Evolutionary conservation across 1,140 invertebrate species (phyloP), one percentile per base, ranked within the genome.

Genomic region (Druon quercuslanigerum): DNA sequence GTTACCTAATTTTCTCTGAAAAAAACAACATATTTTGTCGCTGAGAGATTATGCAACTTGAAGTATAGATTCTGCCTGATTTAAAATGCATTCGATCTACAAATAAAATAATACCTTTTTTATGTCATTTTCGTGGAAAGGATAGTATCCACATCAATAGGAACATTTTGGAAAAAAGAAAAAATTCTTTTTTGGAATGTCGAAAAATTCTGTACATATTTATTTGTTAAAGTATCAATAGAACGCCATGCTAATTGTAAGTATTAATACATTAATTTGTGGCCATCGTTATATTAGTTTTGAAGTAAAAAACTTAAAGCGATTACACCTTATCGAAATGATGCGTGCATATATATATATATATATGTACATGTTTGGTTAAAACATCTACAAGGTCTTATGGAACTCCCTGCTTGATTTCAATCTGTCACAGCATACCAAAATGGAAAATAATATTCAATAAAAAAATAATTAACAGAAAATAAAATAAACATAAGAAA

Each of bases 401-500:
- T 20, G 9, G 13, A 20, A 56, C 16, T 17, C 54, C 1, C 20
- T 56, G 17, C 20, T 56, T 19, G 20, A 19, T 56, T 19, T 56
- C 20, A 8, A 17, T 17, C 12, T 20, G 54, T 56, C 20, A 19
- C 20, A 17, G 7, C n/a, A 56, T 11, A 56, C 20, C 17, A 56
- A 11, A 19, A 16, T 11, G 66, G 20, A 71, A 60, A 51, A 54
- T 72, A 60, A 77, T 77, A 79, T 73, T 74, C 56, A 73, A 71
- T 40, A 77, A 71, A 72, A 77, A 81, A 79, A 83, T 81, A 79
- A 83, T 74, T 83, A 84, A 80, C 72, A 80, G 46, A 81, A 77
- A 81, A 84, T 84, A 82, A 83, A 83, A 66, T 79, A 66, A 82
- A 86, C 82, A 77, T 25, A 86, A 85, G 82, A 81, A 81, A 80